Percentiles rank a stretch among this genome's conserved stretches.
phyloP scores from a whole-genome alignment of 2,797 vertebrate species.

The Lindbergichthys nudifrons region DNA sequence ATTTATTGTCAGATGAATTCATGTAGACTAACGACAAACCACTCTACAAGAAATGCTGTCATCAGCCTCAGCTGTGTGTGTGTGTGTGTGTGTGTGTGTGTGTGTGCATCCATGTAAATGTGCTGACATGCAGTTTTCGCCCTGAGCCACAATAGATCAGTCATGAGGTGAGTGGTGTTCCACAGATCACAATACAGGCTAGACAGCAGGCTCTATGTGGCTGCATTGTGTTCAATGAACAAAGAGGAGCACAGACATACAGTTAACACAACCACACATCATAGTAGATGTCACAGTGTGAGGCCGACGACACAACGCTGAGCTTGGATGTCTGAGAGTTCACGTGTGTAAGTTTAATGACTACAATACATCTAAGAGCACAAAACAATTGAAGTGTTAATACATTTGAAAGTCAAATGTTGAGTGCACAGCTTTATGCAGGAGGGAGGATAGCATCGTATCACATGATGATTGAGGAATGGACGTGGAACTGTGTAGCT shows the following conservation, averaged over 20 bases:
- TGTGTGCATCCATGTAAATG: constrained; percentile 10
- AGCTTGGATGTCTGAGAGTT: too few relatives aligned
- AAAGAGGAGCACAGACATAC: constrained; percentile 24
- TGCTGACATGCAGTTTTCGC: constrained; percentile 59
- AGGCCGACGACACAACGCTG: too few relatives aligned
- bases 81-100: constrained; percentile 10
- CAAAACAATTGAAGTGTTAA: too few relatives aligned
- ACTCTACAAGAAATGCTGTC: constrained; percentile 31
- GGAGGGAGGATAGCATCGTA: too few relatives aligned
- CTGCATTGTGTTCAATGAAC: constrained; percentile 8
- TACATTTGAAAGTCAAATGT: too few relatives aligned
- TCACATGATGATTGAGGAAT: too few relatives aligned
- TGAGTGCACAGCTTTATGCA: too few relatives aligned
- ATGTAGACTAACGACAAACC: constrained; percentile 11
- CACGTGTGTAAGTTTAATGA: too few relatives aligned
- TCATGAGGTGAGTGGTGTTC: constrained; percentile 24
- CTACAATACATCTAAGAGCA: too few relatives aligned
- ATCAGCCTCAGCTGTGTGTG: constrained; percentile 28
- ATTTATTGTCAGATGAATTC: constrained; percentile 1
- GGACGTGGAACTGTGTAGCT: too few relatives aligned
- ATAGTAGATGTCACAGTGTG: too few relatives aligned
- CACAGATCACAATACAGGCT: constrained; percentile 46
- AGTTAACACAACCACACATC: not conserved
- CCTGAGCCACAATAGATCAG: constrained; percentile 28
- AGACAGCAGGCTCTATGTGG: constrained; percentile 46